Base-by-base conservation (phyloP, 1,140 invertebrate genomes). In the Hesperophylax magnus region DNA sequence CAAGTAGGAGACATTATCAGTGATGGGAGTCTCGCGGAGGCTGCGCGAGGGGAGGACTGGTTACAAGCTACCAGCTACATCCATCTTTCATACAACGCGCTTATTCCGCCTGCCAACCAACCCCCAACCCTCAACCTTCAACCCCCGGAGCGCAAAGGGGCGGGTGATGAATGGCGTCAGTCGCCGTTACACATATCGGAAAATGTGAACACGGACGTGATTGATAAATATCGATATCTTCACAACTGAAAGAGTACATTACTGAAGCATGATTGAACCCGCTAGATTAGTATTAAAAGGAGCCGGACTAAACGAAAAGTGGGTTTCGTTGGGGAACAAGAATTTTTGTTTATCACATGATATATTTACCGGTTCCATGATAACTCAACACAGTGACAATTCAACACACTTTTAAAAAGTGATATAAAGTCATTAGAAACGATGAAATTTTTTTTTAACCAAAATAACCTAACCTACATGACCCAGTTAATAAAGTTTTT, bases 151-250 rank as follows among this genome's bases (percentile, higher is more conserved):
- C 61, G 8, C 5, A 18, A 15, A 17, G 2, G 31, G 34, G 11
- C 15, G 65, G 39, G 34, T 72, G 69, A 72, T 72, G 69, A 72
- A 72, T 53, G 69, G 20, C 24, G 5, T 20, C 17, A 53, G 69
- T 53, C 69, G n/a, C 39, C 20, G 67, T 54, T 72, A 72, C 39
- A 72, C 53, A 69, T 69, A 69, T 69, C 65, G 65, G 39, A 11
- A 52, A 52, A 69, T 52, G 65, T 47, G 65, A 72, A 72, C 52
- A 72, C 15, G 18, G 69, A 9, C 39, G 69, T 72, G 69, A 72
- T 72, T 72, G 69, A 72, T 72, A 72, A 72, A 72, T 72, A 53
- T 54, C 20, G 34, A 72, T 72, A 72, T 52, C 20, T 54, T 72
- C 39, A 72, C 39, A 52, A 15, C 52, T 1, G 18, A 18, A 71